phyloP scores from a whole-genome alignment of 2,888 invertebrate genomes.

The Diplolepis rosae region DNA sequence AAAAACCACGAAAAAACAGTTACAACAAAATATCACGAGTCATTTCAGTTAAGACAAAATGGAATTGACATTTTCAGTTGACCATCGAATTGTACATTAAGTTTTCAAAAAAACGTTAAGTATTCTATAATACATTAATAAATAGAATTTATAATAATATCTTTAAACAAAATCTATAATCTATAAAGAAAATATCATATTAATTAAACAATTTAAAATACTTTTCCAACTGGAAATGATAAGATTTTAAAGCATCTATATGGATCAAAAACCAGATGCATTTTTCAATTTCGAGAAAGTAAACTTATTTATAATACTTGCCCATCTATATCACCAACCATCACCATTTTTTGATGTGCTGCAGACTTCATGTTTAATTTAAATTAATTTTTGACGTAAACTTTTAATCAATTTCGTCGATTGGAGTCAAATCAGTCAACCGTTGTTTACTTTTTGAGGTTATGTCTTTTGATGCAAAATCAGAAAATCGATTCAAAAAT shows the following conservation, averaged over 20 bases:
- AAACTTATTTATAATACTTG: conserved; percentile 23
- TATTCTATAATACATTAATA: too few species aligned
- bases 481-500: too few species aligned
- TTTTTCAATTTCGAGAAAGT: background rate
- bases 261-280: background rate
- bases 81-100: too few species aligned
- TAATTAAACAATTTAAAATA: background rate
- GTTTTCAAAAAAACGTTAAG: too few species aligned
- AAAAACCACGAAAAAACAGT: too few species aligned
- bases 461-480: background rate
- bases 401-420: background rate
- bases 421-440: too few species aligned
- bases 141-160: too few species aligned
- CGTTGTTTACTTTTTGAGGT: background rate
- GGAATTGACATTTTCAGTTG: too few species aligned
- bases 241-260: background rate
- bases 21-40: too few species aligned
- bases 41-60: too few species aligned
- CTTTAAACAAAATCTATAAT: too few species aligned
- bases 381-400: background rate
- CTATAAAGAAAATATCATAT: background rate
- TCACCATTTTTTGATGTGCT: conserved; percentile 48
- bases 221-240: background rate
- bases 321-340: conserved; percentile 47
- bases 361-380: conserved; percentile 41